Base-by-base conservation (phyloP, 2,888 invertebrate genomes). In the Pammene aurita region DNA sequence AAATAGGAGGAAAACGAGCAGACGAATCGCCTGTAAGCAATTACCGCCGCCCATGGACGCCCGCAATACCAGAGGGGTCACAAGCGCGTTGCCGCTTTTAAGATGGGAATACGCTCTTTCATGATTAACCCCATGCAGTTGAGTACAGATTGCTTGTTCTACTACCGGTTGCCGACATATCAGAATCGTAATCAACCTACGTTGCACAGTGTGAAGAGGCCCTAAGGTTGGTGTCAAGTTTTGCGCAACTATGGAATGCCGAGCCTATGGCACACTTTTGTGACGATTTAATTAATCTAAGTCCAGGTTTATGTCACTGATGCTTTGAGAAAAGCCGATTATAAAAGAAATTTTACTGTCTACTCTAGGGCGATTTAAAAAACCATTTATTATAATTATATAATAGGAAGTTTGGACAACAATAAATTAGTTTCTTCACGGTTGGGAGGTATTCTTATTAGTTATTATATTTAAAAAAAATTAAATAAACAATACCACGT, bases 161-260 rank as follows among this genome's bases (percentile, higher is more conserved):
- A 4, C 1, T 26, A 26, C 26, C 26, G 26, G 26, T 26, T 26
- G 26, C 26, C 26, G 26, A 26, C 26, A 26, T 54, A n/a, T n/a
- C 34, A n/a, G 13, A 54, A 16, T n/a, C 34, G 54, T 34, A 11
- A n/a, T 9, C 34, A 34, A 54, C 6, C 46, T 11, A 42, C 16
- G 0, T 16, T 10, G 54, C n/a, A 13, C 7, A 54, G 34, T 54
- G 34, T 54, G 34, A 54, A 54, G n/a, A 13, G 7, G 34, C n/a
- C 16, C n/a, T 34, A 54, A 54, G 4, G n/a, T 7, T n/a, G 56
- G 60, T 62, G 34, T 16, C 13, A 18, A 42, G 16, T 63, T 48
- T 67, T 68, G 38, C 35, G 50, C 35, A 68, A 68, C 44, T 54
- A 42, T 38, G 4, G 38, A 63, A 57, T 50, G 48, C 7, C 42